Evolutionary conservation across 2,797 vertebrate species (phyloP).

Genomic region (Eupleurogrammus muticus): DNA sequence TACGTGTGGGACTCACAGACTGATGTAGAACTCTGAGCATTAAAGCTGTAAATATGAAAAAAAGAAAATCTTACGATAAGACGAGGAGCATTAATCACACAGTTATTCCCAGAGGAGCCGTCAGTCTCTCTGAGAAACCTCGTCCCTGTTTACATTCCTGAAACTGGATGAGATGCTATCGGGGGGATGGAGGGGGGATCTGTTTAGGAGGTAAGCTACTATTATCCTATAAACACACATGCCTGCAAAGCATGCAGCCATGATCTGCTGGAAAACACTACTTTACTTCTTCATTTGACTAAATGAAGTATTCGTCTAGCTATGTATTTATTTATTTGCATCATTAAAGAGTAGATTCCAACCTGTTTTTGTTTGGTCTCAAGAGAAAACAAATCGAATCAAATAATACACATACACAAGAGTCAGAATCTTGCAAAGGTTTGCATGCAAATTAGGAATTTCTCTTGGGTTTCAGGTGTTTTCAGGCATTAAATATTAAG

Average conservation of each 20-base stretch:
- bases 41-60: neutral
- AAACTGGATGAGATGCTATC: conserved; percentile 66
- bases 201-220: conserved; percentile 34
- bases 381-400: neutral
- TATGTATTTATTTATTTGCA: neutral
- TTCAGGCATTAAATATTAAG: too few relatives aligned
- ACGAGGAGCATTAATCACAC: conserved; percentile 23
- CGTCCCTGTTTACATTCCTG: conserved; percentile 71
- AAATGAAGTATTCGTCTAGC: neutral
- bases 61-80: neutral
- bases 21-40: neutral
- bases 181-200: conserved; percentile 27
- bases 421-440: too few relatives aligned
- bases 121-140: conserved; percentile 29
- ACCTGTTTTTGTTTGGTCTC: neutral
- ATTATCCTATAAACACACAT: conserved; percentile 44
- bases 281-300: neutral
- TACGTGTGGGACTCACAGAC: neutral
- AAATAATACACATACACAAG: too few relatives aligned
- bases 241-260: conserved; percentile 4
- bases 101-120: conserved; percentile 4
- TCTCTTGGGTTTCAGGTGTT: too few relatives aligned
- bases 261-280: conserved; percentile 7
- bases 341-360: neutral
- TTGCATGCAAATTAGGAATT: too few relatives aligned